Base-by-base conservation (phyloP, 2,888 invertebrate species). In the Phalangium opilio region DNA sequence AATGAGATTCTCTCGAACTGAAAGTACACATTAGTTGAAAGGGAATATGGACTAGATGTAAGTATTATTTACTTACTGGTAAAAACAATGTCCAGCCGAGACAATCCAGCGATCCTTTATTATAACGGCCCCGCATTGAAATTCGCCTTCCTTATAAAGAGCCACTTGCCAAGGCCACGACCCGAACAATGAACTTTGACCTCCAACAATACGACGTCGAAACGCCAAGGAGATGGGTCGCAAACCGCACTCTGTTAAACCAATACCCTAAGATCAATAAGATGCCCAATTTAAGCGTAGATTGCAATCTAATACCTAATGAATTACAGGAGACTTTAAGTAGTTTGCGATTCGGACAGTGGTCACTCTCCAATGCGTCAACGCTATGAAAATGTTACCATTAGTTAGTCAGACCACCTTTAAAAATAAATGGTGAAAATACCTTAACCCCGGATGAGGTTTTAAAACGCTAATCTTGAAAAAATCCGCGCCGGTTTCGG, bases 141-240 rank as follows among this genome's bases (percentile, higher is more conserved):
- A 83, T 67, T 82, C 81, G 0, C 83, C 83, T 67, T 83, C 82
- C 60, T 81, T 78, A 67, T 83, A 83, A 18, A 83, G 72, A 34
- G 83, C 83, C n/a, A 81, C 82, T 69, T 82, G 82, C 83, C 83
- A 83, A 3, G 83, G 83, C 82, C 83, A 83, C 21, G 81, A 77
- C 55, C 83, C 83, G 8, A 78, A 75, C 44, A 76, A 75, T 36
- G 82, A 77, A 62, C 81, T 81, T 46, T 75, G 78, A 52, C 83
- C 83, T 48, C 83, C 83, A 58, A 83, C 83, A 63, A 83, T 82
- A 70, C 83, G 79, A 69, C 50, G 41, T 3, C 55, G 50, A 11
- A 27, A 18, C 1, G 48, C 33, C 1, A 38, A 18, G 1, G 45
- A 43, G 33, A 52, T 33, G 1, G 56, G 53, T 2, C 55, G 43